Evolutionary conservation across 2,113 vertebrate species (phyloP), one percentile per base, ranked within the genome.

Genomic region (Scytalopus superciliaris): DNA sequence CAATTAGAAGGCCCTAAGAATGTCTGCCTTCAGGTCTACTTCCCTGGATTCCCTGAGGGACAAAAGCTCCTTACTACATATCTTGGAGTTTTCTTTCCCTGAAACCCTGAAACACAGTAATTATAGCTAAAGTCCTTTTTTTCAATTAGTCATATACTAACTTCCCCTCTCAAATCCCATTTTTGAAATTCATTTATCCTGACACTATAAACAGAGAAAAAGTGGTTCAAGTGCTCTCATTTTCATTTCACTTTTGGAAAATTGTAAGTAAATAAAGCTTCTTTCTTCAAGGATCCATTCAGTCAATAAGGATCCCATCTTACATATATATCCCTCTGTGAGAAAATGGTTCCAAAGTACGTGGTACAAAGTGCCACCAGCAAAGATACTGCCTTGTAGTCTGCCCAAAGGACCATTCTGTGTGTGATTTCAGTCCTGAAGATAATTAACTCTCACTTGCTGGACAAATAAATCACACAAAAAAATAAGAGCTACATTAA

Each of bases 1-100:
- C 78, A 75, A 93, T 87, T 88, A 97, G 40, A 93, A 84, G 44
- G 50, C 42, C 55, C 91, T 87, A 89, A 83, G 83, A 89, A 83
- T 63, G 39, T 87, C 78, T 89, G 93, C 81, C 81, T 96, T 87
- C 78, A 79, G 91, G 91, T 83, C 84, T 91, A 28, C 42, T 94
- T 85, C 55, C 59, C 50, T 66, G 64, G 85, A 91, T 96, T 94
- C 79, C 76, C 72, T 77, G 35, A 93, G 64, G 82, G 90, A 85
- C 59, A 86, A 93, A 91, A 88, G 21, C 50, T 91, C 50, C 55
- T 66, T 77, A 69, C n/a, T 89, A 87, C 30, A 44, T 30, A 79
- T 68, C 70, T 79, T 31, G 4, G 53, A 27, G 15, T 16, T 73
- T 80, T 79, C 80, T 79, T 33, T 30, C 22, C 68, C 64, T 2